Evolutionary conservation across 2,888 invertebrate genomes (phyloP), one percentile per base, ranked within the genome.

Genomic region (Sesia bembeciformis): DNA sequence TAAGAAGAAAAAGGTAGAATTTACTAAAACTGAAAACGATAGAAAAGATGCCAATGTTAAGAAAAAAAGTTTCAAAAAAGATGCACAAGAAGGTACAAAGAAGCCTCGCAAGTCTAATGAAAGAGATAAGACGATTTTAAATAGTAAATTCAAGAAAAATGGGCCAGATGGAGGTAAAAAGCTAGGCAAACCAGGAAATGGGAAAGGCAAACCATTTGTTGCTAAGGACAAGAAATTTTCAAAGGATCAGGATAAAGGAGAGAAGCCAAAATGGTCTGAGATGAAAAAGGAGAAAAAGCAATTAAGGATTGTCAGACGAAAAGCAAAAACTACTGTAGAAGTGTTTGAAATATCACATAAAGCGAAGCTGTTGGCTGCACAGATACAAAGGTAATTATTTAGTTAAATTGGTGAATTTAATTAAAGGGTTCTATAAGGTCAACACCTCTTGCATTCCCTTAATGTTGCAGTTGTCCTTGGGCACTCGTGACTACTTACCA

Each of bases 271-370:
- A 70, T 96, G 96, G 95, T 85, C 90, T 6, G 92, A 94, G 71
- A 92, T 93, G 75, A 96, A 94, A 67, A 92, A 94, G 66, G 91
- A 95, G 58, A 94, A 94, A 68, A 95, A 95, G 66, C 91, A 94
- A 60, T 76, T 95, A 2, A 92, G 92, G 59, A 67, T 92, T 38
- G 90, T 91, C 52, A 91, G 94, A 53, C 90, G 93, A 39, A 93
- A 92, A 71, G 91, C 93, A 40, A 91, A 91, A 61, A 83, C 81
- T 1, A 80, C 81, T 4, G 81, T 76, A 40, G 84, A 86, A 64
- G 77, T 88, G 46, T 88, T 88, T 70, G 88, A 87, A 61, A 70
- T 86, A 40, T 84, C 88, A 49, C 81, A 87, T 54, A 88, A 88
- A 62, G 88, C 89, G 0, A 89, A 88, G 57, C 59, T 85, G 43